These are phyloP conservation scores for Hyles vespertilio DNA, from an alignment of 1,140 invertebrate genomes.

Conservation along the genomic window DNA sequence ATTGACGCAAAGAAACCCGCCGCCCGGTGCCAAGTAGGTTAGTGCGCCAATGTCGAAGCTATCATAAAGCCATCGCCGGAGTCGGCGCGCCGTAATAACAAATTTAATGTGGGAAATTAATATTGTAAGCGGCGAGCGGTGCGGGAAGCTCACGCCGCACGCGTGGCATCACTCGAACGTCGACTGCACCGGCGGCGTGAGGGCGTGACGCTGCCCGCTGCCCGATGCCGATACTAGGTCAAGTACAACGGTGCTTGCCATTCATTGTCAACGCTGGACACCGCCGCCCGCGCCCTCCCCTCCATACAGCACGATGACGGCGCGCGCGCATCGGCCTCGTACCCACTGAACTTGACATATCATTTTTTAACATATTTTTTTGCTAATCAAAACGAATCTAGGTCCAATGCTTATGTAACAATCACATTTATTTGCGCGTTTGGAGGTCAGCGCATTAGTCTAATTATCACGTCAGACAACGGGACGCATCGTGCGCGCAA, in stretches of 20 bases:
- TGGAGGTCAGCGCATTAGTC: too few species aligned
- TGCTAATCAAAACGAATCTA: conserved; percentile 10
- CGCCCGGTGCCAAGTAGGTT: conserved; percentile 55
- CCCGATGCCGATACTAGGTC: conserved; percentile 60
- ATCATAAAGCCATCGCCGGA: conserved; percentile 47
- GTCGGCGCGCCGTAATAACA: conserved; percentile 23
- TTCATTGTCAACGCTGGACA: conserved; percentile 60
- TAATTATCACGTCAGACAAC: too few species aligned
- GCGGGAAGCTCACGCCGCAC: conserved; percentile 32
- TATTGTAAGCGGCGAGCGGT: conserved; percentile 20
- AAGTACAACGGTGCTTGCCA: conserved; percentile 72
- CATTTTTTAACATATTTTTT: conserved; percentile 51
- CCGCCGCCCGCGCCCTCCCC: conserved; percentile 9
- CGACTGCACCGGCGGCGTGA: conserved; percentile 53
- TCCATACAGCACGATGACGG: conserved; percentile 18
- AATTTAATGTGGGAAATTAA: conserved; percentile 26
- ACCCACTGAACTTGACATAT: conserved; percentile 67
- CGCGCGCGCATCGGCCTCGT: conserved; percentile 45
- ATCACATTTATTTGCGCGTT: too few species aligned
- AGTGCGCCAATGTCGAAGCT: conserved; percentile 64
- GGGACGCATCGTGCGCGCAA: too few species aligned
- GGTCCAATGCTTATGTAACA: conserved; percentile 3
- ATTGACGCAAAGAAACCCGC: conserved; percentile 54
- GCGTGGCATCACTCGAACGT: conserved; percentile 36
- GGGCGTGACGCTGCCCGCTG: too few species aligned